Conservation (phyloP, 2,797 vertebrate species). For the Rhinophrynus dorsalis region DNA sequence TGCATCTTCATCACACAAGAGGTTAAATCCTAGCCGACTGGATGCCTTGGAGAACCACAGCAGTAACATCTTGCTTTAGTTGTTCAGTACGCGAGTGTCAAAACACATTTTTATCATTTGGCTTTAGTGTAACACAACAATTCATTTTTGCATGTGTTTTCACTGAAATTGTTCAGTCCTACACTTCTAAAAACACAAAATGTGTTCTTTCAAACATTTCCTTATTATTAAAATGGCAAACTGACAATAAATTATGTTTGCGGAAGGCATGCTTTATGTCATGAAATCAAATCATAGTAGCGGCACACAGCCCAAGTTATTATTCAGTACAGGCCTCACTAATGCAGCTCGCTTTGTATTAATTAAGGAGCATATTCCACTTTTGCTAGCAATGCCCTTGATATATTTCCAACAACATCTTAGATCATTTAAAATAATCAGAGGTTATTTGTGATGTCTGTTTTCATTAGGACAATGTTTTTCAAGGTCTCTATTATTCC, state of each 20-base stretch:
- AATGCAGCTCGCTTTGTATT: slow-evolving; percentile 40
- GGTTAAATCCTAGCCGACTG: no score
- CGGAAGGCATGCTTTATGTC: slow-evolving; percentile 47
- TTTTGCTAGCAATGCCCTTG: slow-evolving; percentile 37
- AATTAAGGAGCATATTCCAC: slow-evolving; percentile 42
- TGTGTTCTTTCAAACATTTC: no score
- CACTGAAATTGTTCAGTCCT: no score
- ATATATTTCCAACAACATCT: slow-evolving; percentile 44
- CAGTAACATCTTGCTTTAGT: no score
- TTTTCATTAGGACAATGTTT: slow-evolving; percentile 53
- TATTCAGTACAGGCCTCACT: slow-evolving; percentile 31
- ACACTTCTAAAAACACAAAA: no score
- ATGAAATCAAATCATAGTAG: slow-evolving; percentile 30
- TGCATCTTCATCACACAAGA: no score
- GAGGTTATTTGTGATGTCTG: slow-evolving; percentile 55
- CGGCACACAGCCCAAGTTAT: slow-evolving; percentile 24
- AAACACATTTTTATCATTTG: no score
- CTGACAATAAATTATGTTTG: slow-evolving; percentile 32
- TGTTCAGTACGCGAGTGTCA: no score
- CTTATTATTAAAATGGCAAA: slow-evolving; percentile 33
- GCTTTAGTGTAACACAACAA: no score
- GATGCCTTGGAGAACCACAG: no score
- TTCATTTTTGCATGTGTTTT: no score
- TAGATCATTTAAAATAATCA: slow-evolving; percentile 52
- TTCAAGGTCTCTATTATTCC: no score